A percentile compares a stretch with the other conserved stretches of the same genome.
phyloP scores from a whole-genome alignment of 2,888 invertebrate species.

The Drosophila melanosoma region DNA sequence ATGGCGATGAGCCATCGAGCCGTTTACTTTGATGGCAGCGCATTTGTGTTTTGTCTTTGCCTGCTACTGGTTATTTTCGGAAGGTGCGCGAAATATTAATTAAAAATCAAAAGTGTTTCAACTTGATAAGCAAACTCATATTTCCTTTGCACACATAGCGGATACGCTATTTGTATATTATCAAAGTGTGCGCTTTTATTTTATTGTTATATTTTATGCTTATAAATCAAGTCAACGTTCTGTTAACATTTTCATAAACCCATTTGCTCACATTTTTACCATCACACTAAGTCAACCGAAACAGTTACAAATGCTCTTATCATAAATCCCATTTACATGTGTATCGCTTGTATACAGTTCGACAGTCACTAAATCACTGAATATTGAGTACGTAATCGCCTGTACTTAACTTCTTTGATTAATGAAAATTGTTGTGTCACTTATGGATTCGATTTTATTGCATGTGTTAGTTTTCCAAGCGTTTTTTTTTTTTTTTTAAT shows the following conservation, averaged over 20 bases:
- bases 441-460: not conserved
- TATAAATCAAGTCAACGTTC: not conserved
- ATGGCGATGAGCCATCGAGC: constrained; percentile 35
- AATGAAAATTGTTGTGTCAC: not conserved
- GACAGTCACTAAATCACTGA: not conserved
- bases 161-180: constrained; percentile 6
- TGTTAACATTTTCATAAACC: constrained; percentile 38
- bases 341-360: constrained; percentile 1
- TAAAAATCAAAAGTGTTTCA: constrained; percentile 5
- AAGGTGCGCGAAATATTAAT: constrained; percentile 46
- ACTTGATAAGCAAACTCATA: constrained; percentile 2
- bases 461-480: not conserved
- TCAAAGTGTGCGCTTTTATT: not conserved
- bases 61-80: constrained; percentile 36
- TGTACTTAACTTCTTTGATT: constrained; percentile 3
- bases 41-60: constrained; percentile 11
- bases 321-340: constrained; percentile 20
- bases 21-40: constrained; percentile 29
- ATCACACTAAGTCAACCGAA: constrained; percentile 11
- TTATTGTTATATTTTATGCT: not conserved
- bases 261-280: constrained; percentile 30
- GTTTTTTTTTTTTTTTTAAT: too few relatives aligned
- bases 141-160: not conserved
- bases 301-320: constrained; percentile 33
- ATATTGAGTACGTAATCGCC: not conserved